Evolutionary conservation across 2,888 invertebrate species (phyloP), one percentile per base, ranked within the genome.

Genomic region (Athripsodes cinereus): DNA sequence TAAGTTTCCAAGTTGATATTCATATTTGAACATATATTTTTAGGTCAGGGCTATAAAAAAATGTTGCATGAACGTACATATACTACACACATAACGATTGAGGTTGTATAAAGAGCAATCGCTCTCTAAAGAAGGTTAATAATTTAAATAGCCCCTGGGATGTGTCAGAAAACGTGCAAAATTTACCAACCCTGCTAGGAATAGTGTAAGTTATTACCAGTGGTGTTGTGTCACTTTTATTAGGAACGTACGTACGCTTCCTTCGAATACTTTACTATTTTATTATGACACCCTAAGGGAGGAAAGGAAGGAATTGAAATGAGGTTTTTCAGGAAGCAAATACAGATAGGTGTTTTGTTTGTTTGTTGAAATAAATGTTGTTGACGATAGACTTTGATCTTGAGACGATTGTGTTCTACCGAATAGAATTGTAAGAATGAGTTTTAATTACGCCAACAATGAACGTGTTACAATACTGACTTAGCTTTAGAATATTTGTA

Each of bases 161-260:
- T 40, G 13, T 13, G 46, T 22, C 53, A 22, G 22, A 19, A 22
- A 5, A 51, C 51, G 40, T 40, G 40, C 40, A 40, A 13, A 40
- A 40, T 40, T 40, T 13, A 40, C 16, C 40, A 40, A 16, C 13
- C 40, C 40, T 13, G 5, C 5, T 40, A 40, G 40, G 40, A 40
- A 40, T 31, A 47, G 54, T 31, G 54, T 54, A 34, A 54, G 48
- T 54, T 54, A 54, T 54, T 48, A 48, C 48, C 54, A 16, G 40
- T 54, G 26, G 31, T 18, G 54, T 46, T 31, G 48, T 48, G 54
- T 54, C 54, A 48, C 48, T 53, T 53, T 53, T 53, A 53, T 53
- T 53, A 53, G 53, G 44, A 46, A 53, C 10, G 26, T 26, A 10
- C 53, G 44, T 53, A 53, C 44, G 53, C 10, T 53, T 46, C 8